Evolutionary conservation across 1,140 invertebrate genomes (phyloP), one percentile per base, ranked within the genome.

Genomic region (Asbolus verrucosus): DNA sequence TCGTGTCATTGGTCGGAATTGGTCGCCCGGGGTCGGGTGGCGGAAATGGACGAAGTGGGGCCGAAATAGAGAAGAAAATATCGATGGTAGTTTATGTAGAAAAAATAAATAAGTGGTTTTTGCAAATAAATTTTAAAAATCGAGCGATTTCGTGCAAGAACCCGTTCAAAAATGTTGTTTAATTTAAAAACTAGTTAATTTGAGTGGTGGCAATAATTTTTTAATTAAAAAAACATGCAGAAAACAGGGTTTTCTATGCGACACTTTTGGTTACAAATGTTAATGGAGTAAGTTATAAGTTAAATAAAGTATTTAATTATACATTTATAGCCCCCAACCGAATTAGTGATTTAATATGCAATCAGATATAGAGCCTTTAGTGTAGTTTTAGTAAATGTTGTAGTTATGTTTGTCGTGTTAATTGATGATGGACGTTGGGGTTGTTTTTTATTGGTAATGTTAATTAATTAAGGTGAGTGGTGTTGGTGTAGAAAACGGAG

Each of bases 401-500:
- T n/a, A n/a, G n/a, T n/a, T n/a, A n/a, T n/a, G n/a, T n/a, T 46
- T 11, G 16, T 39, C n/a, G 11, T 43, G 18, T 62, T 21, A 33
- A 39, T 38, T 6, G 19, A 21, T 39, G 41, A 30, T 38, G 36
- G 27, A 19, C 21, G 30, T 46, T 27, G 39, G 24, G 39, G 39
- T 38, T 38, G 43, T 46, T n/a, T n/a, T n/a, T n/a, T n/a, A n/a
- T n/a, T 39, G 27, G 39, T 39, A 18, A 38, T 54, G 46, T 54
- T 27, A 30, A 54, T 54, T 54, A 54, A 54, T 54, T 54, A 54
- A 54, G n/a, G 46, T 54, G 46, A 54, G 46, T 54, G 41, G 50
- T 39, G 33, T 63, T 65, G 19, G 67, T 62, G 43, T 39, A 72
- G 70, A 69, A 24, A 2, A 73, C 67, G 72, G 76, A 74, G 78